Percentiles rank a stretch among this genome's conserved stretches.
Conservation (phyloP, 2,888 invertebrate genomes). For the Leptopterna dolabrata region DNA sequence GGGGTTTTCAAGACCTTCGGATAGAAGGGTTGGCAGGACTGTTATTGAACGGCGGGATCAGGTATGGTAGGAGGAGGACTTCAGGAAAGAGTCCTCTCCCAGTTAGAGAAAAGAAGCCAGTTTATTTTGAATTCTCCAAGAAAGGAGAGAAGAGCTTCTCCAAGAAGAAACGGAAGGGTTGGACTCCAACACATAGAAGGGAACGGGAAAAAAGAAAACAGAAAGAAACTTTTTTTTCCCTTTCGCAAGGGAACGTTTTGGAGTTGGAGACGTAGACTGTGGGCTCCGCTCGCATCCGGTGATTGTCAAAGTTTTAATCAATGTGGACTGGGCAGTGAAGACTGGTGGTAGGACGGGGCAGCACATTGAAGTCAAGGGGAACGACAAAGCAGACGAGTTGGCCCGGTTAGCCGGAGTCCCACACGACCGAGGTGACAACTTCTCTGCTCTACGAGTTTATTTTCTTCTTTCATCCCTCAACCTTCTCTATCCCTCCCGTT, state of each 20-base stretch:
- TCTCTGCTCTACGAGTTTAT: neutral
- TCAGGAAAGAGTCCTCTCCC: neutral
- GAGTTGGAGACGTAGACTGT: conserved; percentile 5
- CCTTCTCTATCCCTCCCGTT: neutral
- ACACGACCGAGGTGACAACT: neutral
- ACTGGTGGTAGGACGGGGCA: neutral
- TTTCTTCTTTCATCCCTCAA: neutral
- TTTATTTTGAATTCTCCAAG: conserved; percentile 31
- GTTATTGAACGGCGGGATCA: neutral
- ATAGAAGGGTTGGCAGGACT: neutral
- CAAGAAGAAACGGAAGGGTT: neutral
- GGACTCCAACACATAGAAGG: neutral
- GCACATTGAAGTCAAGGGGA: conserved; percentile 11
- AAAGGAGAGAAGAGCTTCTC: neutral
- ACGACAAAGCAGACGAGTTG: neutral
- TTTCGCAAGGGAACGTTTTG: neutral
- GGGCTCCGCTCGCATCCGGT: conserved; percentile 10
- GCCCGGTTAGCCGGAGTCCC: neutral
- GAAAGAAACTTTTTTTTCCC: too few species aligned
- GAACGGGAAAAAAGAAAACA: neutral
- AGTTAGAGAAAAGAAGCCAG: conserved; percentile 30
- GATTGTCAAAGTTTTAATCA: conserved; percentile 51
- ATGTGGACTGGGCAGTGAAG: conserved; percentile 32
- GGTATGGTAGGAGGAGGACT: neutral
- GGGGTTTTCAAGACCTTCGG: neutral